phyloP scores from a whole-genome alignment of 2,888 invertebrate genomes.

The Dynastes hyllus region DNA sequence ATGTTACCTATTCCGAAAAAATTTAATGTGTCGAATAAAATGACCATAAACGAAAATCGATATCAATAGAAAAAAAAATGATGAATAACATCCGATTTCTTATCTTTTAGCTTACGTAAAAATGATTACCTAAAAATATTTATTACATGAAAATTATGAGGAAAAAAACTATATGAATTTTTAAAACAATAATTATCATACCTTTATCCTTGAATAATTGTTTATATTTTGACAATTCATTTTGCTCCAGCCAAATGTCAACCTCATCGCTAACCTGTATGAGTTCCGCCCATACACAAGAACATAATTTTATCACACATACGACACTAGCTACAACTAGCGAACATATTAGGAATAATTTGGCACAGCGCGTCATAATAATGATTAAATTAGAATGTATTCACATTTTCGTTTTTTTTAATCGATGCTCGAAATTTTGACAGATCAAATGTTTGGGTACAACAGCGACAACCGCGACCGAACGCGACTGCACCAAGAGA shows the following conservation, averaged over 20 bases:
- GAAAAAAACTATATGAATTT: neutral
- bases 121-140: neutral
- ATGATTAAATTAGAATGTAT: slow-evolving; percentile 30
- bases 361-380: slow-evolving; percentile 69
- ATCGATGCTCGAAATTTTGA: slow-evolving; percentile 44
- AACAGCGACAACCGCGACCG: neutral
- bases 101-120: neutral
- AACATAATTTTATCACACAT: slow-evolving; percentile 71
- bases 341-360: slow-evolving; percentile 71
- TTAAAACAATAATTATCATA: slow-evolving; percentile 69
- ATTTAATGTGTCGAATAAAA: neutral
- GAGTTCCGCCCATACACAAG: slow-evolving; percentile 70
- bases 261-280: slow-evolving; percentile 72
- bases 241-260: slow-evolving; percentile 84
- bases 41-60: slow-evolving; percentile 8
- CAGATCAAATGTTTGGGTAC: slow-evolving; percentile 22
- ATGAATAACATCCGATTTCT: neutral
- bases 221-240: slow-evolving; percentile 81
- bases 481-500: neutral
- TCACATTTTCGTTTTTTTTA: slow-evolving; percentile 49
- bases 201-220: slow-evolving; percentile 83
- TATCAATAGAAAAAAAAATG: slow-evolving; percentile 6
- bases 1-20: slow-evolving; percentile 27
- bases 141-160: neutral
- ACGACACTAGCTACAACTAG: slow-evolving; percentile 72